Conservation (phyloP, 2,797 vertebrate genomes). For the Argentina silus region DNA sequence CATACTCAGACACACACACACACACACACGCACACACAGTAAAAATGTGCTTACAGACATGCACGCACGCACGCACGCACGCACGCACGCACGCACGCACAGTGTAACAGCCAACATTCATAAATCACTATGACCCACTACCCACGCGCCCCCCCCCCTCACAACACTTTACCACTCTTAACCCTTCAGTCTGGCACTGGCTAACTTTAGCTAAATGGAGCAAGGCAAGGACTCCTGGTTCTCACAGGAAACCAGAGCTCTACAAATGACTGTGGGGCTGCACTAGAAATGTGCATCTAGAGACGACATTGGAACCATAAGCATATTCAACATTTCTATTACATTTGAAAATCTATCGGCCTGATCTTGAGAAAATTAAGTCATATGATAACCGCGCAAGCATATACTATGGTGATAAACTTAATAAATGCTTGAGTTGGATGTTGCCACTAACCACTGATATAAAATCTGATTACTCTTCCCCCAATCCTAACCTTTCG, state of each 20-base stretch:
- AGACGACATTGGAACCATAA: too few relatives aligned
- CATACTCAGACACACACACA: neutral
- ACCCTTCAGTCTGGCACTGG: constrained; percentile 32
- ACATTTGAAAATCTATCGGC: too few relatives aligned
- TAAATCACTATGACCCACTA: constrained; percentile 58
- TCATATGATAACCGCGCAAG: too few relatives aligned
- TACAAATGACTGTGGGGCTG: neutral
- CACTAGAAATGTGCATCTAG: neutral
- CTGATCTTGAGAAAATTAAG: too few relatives aligned
- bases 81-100: neutral
- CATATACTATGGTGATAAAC: too few relatives aligned
- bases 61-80: neutral
- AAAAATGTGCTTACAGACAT: too few relatives aligned
- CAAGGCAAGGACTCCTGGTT: constrained; percentile 18
- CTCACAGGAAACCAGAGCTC: neutral
- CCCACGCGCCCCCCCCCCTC: neutral
- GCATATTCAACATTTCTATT: too few relatives aligned
- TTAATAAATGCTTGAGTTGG: neutral
- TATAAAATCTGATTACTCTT: neutral
- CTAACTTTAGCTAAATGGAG: constrained; percentile 37
- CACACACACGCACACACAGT: neutral
- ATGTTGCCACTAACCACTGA: neutral
- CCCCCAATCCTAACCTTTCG: neutral
- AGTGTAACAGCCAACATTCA: constrained; percentile 30
- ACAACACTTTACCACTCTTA: constrained; percentile 43